Base-by-base conservation (phyloP, 2,888 invertebrate species). In the Pharmacophagus antenor region DNA sequence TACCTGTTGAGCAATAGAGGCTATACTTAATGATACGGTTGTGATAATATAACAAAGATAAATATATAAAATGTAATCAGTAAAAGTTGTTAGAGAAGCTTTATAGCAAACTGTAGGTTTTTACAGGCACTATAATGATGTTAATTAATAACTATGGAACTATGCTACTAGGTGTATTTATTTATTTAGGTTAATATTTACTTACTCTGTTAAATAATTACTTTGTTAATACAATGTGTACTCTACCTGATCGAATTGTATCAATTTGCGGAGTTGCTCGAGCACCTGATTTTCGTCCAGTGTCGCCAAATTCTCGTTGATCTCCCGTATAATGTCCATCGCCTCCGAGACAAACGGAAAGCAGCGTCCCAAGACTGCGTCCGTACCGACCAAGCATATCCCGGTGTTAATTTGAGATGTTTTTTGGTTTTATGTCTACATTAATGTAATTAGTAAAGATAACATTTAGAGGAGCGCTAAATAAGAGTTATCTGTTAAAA, bases 331-430 rank as follows among this genome's bases (percentile, higher is more conserved):
- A 57, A 66, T 65, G 23, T 68, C 61, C 62, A 76, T 58, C 22
- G 72, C 72, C 60, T 79, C 82, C 6, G 80, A 75, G 66, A 79
- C 74, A 73, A 85, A 75, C 66, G 79, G 71, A 70, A 90, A 77
- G 78, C 89, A 90, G 68, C 89, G 79, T 31, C 77, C 76, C 76
- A 87, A 60, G 70, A 89, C 89, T 90, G 88, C 72, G 64, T 72
- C 76, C 63, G 65, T 68, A 76, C 73, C 71, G 73, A 67, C 65
- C 70, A 25, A 58, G 66, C 64, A 65, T 66, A 65, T 42, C 47
- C 58, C 59, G 63, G 53, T 65, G 70, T 73, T 70, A 68, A 65
- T 70, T 61, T 54, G 58, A 44, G 37, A 54, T 48, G 44, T 22
- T 51, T 56, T 54, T 44, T 52, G 49, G 15, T 25, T 23, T 31